Evolutionary conservation across 2,797 vertebrate genomes (phyloP).

Genomic region (Melanotaenia parkinsoni): DNA sequence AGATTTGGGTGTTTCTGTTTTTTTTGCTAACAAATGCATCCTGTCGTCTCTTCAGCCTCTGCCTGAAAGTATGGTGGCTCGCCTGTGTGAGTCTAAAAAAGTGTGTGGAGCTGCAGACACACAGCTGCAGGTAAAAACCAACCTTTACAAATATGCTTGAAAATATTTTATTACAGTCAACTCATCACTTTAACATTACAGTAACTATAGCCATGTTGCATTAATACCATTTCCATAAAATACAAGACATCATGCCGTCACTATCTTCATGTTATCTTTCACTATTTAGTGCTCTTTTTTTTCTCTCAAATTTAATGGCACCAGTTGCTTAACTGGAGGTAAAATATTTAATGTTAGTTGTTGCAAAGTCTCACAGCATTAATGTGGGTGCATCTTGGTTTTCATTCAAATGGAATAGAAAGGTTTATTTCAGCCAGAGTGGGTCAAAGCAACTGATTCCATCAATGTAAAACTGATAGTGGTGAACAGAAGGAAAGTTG

Average conservation of each 20-base stretch:
- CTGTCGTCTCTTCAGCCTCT: constrained; percentile 80
- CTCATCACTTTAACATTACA: not conserved
- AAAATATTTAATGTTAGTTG: not conserved
- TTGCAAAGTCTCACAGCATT: not conserved
- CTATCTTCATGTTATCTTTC: not conserved
- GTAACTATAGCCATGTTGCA: not conserved
- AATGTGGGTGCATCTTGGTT: not conserved
- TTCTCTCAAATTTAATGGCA: not conserved
- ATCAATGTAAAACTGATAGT: not conserved
- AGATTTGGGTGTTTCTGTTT: no score
- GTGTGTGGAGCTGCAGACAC: constrained; percentile 95
- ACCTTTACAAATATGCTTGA: not conserved
- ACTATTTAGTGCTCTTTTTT: not conserved
- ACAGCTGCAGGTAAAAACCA: constrained; percentile 90
- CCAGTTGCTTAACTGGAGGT: not conserved
- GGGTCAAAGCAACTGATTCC: not conserved
- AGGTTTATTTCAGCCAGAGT: not conserved
- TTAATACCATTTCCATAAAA: not conserved
- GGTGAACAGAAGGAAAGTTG: not conserved
- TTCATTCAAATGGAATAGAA: not conserved
- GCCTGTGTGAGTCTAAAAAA: constrained; percentile 96
- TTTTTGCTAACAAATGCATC: not conserved
- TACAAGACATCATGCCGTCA: not conserved
- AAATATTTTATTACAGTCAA: not conserved
- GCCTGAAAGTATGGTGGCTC: constrained; percentile 92